phyloP scores from a whole-genome alignment of 2,113 vertebrate species.

The Echinops telfairi region DNA sequence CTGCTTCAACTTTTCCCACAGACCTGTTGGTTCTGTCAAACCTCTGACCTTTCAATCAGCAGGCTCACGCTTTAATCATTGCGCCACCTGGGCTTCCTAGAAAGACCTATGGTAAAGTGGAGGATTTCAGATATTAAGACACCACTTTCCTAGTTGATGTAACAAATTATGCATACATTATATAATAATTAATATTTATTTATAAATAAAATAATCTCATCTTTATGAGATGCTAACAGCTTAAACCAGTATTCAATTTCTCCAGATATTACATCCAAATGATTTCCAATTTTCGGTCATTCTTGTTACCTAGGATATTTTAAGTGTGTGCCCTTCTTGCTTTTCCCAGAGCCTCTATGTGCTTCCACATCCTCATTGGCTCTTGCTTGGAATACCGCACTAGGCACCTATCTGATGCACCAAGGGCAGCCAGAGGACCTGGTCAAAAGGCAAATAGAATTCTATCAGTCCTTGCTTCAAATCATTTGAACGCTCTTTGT shows the following conservation, averaged over 20 bases:
- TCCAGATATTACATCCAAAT: background rate
- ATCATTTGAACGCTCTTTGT: background rate
- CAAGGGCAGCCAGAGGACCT: background rate
- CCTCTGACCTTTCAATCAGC: background rate
- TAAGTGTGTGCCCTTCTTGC: background rate
- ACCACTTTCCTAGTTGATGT: background rate
- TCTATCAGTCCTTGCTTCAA: background rate
- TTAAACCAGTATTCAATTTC: background rate
- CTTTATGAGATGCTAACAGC: background rate
- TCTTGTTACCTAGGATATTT: background rate
- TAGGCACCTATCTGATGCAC: background rate
- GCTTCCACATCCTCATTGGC: no score
- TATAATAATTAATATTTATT: background rate
- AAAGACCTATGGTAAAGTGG: background rate
- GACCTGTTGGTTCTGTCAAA: background rate
- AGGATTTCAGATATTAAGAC: background rate
- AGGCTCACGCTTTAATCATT: background rate
- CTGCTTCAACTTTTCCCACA: background rate
- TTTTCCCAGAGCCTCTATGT: background rate
- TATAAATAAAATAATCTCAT: background rate
- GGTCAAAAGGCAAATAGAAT: background rate
- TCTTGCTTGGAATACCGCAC: background rate
- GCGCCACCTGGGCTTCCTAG: background rate
- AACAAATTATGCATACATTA: background rate
- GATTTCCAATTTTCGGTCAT: background rate